Evolutionary conservation across 2,113 vertebrate genomes (phyloP).

Genomic region (Rana temporaria): DNA sequence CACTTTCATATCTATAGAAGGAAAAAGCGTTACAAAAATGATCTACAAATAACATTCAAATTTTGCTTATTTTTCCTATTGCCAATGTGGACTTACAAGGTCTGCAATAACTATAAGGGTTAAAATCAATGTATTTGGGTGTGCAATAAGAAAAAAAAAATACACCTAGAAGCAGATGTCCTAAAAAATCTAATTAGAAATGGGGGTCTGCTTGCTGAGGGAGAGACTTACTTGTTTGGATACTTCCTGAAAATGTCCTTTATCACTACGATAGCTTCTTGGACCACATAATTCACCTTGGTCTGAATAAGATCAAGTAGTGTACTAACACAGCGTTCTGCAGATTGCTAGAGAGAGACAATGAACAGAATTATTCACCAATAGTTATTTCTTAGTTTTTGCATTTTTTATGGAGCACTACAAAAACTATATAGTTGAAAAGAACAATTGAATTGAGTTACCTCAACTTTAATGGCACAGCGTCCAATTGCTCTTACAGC

Average conservation of each 20-base stretch:
- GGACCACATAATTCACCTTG: slow-evolving; percentile 97
- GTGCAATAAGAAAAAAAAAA: too few species aligned
- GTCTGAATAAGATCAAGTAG: slow-evolving; percentile 96
- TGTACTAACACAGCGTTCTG: slow-evolving; percentile 95
- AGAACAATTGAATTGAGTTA: slow-evolving; percentile 63
- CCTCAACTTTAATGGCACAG: slow-evolving; percentile 99
- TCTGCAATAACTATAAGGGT: too few species aligned
- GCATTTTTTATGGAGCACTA: not conserved
- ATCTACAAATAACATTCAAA: not conserved
- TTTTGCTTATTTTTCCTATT: not conserved
- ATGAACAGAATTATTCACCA: not conserved
- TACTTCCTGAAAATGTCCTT: slow-evolving; percentile 99
- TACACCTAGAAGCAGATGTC: too few species aligned
- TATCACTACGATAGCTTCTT: slow-evolving; percentile 98
- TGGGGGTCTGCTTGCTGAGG: too few species aligned
- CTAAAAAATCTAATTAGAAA: too few species aligned
- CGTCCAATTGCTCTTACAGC: slow-evolving; percentile 95
- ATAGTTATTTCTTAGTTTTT: not conserved
- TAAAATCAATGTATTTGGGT: too few species aligned
- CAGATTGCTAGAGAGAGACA: slow-evolving; percentile 84
- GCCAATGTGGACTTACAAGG: too few species aligned
- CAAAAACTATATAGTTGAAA: not conserved
- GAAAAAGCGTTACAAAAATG: not conserved
- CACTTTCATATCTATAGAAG: slow-evolving; percentile 88
- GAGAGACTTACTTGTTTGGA: slow-evolving; percentile 92